These are phyloP conservation scores for Carapus acus DNA, from an alignment of 2,797 vertebrate species.

Conservation along the genomic window DNA sequence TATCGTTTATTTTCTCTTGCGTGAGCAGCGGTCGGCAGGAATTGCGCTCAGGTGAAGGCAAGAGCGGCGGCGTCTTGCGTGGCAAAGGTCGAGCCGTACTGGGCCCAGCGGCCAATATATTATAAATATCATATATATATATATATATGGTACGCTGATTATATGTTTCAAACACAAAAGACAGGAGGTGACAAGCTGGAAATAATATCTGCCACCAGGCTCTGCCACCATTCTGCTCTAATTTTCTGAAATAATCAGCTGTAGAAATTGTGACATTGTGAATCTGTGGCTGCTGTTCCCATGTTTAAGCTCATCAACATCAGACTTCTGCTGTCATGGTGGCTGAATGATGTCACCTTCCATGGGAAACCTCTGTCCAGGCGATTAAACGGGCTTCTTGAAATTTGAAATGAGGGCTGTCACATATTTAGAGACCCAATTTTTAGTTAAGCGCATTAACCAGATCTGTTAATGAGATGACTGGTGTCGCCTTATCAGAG, in stretches of 20 bases:
- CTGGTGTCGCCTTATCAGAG: constrained; percentile 46
- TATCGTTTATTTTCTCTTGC: constrained; percentile 47
- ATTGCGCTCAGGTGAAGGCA: constrained; percentile 23
- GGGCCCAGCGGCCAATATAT: constrained; percentile 25
- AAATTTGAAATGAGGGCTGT: constrained; percentile 21
- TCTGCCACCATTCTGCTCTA: too few species aligned
- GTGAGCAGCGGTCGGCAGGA: constrained; percentile 25
- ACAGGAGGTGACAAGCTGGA: constrained; percentile 21
- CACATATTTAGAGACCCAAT: constrained; percentile 14
- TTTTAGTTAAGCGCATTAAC: constrained; percentile 7
- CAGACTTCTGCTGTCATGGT: constrained; percentile 52
- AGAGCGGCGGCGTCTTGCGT: constrained; percentile 21
- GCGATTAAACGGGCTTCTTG: constrained; percentile 21
- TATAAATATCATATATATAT: too few species aligned
- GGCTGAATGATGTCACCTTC: constrained; percentile 32
- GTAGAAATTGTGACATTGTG: too few species aligned
- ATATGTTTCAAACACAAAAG: constrained; percentile 10
- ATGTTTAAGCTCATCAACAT: constrained; percentile 30
- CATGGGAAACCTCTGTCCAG: constrained; percentile 13
- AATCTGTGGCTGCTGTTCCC: too few species aligned
- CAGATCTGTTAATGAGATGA: constrained; percentile 49
- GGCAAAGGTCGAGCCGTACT: constrained; percentile 30
- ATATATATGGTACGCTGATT: too few species aligned
- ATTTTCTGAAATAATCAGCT: too few species aligned
- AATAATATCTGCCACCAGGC: constrained; percentile 27